Evolutionary conservation across 1,140 invertebrate genomes (phyloP).

Genomic region (Euura saliciscinereae): DNA sequence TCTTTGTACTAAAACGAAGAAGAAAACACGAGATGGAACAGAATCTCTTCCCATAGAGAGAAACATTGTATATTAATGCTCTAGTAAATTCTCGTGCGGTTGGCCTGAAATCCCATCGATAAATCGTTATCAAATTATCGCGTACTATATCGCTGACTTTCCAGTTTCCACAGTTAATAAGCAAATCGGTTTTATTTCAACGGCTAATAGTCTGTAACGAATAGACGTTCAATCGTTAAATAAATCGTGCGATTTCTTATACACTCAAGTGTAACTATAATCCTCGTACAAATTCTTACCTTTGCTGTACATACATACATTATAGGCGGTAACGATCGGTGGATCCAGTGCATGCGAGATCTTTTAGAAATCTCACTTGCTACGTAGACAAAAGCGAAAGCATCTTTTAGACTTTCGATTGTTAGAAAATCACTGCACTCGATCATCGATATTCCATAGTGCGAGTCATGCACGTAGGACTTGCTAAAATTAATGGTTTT

Average conservation of each 20-base stretch:
- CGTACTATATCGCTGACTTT: not conserved
- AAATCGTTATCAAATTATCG: constrained; percentile 3
- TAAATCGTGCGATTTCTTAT: not conserved
- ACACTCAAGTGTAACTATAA: not conserved
- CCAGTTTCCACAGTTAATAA: constrained; percentile 31
- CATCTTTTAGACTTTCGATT: constrained; percentile 47
- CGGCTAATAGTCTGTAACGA: constrained; percentile 3
- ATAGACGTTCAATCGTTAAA: not conserved
- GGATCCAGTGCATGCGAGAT: constrained; percentile 20
- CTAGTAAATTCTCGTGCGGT: not conserved
- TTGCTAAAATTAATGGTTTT: no score
- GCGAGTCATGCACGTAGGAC: no score
- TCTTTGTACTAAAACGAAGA: not conserved
- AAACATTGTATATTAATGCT: constrained; percentile 3
- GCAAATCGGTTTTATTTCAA: constrained; percentile 30
- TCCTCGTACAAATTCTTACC: not conserved
- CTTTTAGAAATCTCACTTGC: constrained; percentile 36
- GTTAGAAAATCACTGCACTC: constrained; percentile 19
- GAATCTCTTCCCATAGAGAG: not conserved
- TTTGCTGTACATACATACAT: not conserved
- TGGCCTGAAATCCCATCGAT: not conserved
- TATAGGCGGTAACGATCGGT: not conserved
- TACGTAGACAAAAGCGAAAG: constrained; percentile 40
- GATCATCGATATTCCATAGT: not conserved
- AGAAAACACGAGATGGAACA: not conserved